Evolutionary conservation across 2,888 invertebrate genomes (phyloP).

Genomic region (Aradus depressus): DNA sequence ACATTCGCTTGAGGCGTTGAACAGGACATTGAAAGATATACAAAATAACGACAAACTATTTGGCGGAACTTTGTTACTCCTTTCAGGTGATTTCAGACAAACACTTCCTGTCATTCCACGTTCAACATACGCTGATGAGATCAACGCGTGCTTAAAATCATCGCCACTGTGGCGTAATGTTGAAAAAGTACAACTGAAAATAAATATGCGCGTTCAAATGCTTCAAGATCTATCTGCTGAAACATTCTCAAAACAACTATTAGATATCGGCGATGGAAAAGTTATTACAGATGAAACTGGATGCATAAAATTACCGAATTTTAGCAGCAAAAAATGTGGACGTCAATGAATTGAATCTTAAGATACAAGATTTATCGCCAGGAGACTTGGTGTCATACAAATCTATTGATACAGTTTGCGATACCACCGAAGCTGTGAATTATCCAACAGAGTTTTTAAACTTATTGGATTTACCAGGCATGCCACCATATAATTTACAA

Average conservation of each 20-base stretch:
- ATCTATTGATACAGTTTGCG: conserved; percentile 31
- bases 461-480: conserved; percentile 31
- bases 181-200: conserved; percentile 1
- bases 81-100: conserved; percentile 25
- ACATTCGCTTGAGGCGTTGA: conserved; percentile 29
- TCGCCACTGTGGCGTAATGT: conserved; percentile 29
- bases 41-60: too few species aligned
- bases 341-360: conserved; percentile 33
- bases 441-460: conserved; percentile 34
- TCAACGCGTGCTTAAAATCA: conserved; percentile 30
- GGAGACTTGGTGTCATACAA: conserved; percentile 29
- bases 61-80: too few species aligned
- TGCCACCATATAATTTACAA: conserved; percentile 25
- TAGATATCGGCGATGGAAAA: conserved; percentile 31
- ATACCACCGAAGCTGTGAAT: conserved; percentile 25
- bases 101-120: conserved; percentile 27
- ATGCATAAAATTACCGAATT: conserved; percentile 33
- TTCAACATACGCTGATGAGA: conserved; percentile 30
- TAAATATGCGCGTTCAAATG: not conserved
- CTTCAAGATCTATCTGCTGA: conserved; percentile 22
- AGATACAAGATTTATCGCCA: conserved; percentile 27
- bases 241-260: conserved; percentile 32
- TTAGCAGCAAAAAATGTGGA: conserved; percentile 34
- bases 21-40: conserved; percentile 28
- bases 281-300: conserved; percentile 29